Evolutionary conservation across 1,140 invertebrate genomes (phyloP).

Genomic region (Procambarus virginalis): DNA sequence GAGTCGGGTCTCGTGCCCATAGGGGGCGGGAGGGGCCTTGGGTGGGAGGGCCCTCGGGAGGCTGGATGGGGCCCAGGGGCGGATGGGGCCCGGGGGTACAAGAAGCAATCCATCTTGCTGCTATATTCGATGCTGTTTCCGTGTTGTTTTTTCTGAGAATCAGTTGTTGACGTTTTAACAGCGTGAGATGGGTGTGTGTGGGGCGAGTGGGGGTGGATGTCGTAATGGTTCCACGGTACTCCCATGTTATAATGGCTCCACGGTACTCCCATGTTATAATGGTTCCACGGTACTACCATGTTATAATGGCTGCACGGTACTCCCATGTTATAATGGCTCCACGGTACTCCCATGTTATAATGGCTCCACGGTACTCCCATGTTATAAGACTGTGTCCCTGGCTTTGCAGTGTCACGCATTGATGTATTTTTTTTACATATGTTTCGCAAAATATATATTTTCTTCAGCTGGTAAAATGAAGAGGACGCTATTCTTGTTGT

Average conservation of each 20-base stretch:
- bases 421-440: background rate
- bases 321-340: too few relatives aligned
- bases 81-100: background rate
- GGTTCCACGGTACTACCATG: too few relatives aligned
- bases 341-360: too few relatives aligned
- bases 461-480: background rate
- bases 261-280: too few relatives aligned
- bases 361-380: too few relatives aligned
- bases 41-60: background rate
- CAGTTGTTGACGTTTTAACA: background rate
- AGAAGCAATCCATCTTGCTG: slow-evolving; percentile 1
- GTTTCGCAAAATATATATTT: background rate
- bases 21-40: background rate
- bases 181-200: background rate
- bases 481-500: too few relatives aligned
- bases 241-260: too few relatives aligned
- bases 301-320: too few relatives aligned
- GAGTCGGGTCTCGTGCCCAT: too few relatives aligned
- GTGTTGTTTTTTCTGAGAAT: background rate
- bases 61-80: background rate
- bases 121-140: background rate
- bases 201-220: background rate
- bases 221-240: background rate
- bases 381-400: too few relatives aligned
- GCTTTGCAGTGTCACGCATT: background rate